Conservation (phyloP, 2,888 invertebrate species). For the Petrophora chlorosata region DNA sequence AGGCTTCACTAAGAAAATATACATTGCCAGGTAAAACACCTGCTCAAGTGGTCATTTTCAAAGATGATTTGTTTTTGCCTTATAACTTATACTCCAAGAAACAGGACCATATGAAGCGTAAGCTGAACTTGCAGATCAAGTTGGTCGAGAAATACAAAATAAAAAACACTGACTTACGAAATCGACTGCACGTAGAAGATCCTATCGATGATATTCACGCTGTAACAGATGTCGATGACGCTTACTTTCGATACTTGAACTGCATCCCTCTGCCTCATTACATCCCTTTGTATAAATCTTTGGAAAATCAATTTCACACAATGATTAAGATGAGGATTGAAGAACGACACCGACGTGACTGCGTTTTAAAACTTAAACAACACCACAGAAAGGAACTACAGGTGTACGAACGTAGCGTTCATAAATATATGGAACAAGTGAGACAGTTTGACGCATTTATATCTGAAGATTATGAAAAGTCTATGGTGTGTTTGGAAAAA, state of each 20-base stretch:
- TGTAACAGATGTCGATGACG: slow-evolving; percentile 55
- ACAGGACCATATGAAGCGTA: slow-evolving; percentile 47
- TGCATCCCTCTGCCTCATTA: slow-evolving; percentile 43
- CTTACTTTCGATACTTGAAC: slow-evolving; percentile 55
- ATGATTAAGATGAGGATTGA: slow-evolving; percentile 53
- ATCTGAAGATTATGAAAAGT: slow-evolving; percentile 83
- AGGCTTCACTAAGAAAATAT: slow-evolving; percentile 40
- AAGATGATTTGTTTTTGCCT: slow-evolving; percentile 54
- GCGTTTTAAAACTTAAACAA: slow-evolving; percentile 78
- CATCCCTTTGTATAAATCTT: slow-evolving; percentile 55
- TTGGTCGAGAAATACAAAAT: slow-evolving; percentile 59
- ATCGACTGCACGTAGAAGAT: slow-evolving; percentile 46
- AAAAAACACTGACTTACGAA: slow-evolving; percentile 47
- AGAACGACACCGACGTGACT: slow-evolving; percentile 73
- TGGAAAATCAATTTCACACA: slow-evolving; percentile 49
- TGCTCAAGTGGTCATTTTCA: slow-evolving; percentile 44
- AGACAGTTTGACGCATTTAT: slow-evolving; percentile 85
- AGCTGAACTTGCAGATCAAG: slow-evolving; percentile 44
- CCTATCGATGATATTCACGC: slow-evolving; percentile 49
- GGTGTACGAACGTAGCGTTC: slow-evolving; percentile 71
- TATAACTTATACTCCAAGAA: slow-evolving; percentile 55
- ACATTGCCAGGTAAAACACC: slow-evolving; percentile 44
- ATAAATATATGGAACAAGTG: slow-evolving; percentile 77
- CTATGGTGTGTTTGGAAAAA: slow-evolving; percentile 80
- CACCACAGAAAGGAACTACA: slow-evolving; percentile 80